These are phyloP conservation scores for Periophthalmus modestus DNA, from an alignment of 2,113 vertebrate species.

Conservation along the genomic window DNA sequence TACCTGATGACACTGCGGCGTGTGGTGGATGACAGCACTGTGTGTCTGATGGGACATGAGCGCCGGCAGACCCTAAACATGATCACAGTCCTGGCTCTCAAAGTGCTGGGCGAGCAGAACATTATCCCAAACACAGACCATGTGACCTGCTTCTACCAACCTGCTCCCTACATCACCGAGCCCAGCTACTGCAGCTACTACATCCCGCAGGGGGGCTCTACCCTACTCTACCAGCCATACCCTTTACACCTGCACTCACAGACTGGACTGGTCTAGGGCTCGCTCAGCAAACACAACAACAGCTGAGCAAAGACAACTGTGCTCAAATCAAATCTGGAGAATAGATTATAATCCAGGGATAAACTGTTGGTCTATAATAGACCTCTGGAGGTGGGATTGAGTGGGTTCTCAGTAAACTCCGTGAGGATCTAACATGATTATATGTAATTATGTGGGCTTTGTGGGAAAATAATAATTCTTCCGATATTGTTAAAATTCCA, in stretches of 20 bases:
- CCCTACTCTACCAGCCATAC: conserved; percentile 85
- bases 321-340: conserved; percentile 41
- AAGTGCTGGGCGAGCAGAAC: conserved; percentile 92
- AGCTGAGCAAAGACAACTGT: conserved; percentile 23
- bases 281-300: conserved; percentile 20
- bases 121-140: conserved; percentile 90
- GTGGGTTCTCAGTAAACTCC: conserved; percentile 53
- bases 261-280: conserved; percentile 81
- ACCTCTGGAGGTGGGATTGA: conserved; percentile 55
- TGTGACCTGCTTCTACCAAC: conserved; percentile 94
- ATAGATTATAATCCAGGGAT: conserved; percentile 59
- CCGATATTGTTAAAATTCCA: conserved; percentile 62
- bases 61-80: conserved; percentile 92
- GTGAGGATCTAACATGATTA: conserved; percentile 64
- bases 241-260: conserved; percentile 83
- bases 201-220: conserved; percentile 82
- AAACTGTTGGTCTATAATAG: conserved; percentile 68
- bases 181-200: conserved; percentile 88
- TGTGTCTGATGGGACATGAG: conserved; percentile 93
- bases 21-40: conserved; percentile 91
- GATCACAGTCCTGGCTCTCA: conserved; percentile 92
- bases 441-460: conserved; percentile 67
- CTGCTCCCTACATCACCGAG: conserved; percentile 87
- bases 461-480: conserved; percentile 69
- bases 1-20: conserved; percentile 93